These are phyloP conservation scores for Tortrix viridana DNA, from an alignment of 2,888 invertebrate genomes.

Conservation along the genomic window DNA sequence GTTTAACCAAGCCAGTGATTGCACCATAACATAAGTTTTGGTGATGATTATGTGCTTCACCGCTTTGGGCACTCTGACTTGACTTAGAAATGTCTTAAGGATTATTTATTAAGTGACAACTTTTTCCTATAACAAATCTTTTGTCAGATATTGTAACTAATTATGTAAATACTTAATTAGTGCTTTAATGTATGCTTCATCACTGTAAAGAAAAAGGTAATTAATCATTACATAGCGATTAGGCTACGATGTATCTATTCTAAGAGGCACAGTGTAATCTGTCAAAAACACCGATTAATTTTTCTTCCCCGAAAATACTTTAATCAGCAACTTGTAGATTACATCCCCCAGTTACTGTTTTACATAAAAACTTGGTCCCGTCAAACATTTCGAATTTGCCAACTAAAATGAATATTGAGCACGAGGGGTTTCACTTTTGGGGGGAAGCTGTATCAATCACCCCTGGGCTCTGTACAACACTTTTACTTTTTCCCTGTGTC, in stretches of 20 bases:
- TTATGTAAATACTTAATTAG: too few relatives aligned
- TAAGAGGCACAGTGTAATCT: neutral
- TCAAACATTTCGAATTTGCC: slow-evolving; percentile 14
- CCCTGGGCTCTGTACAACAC: slow-evolving; percentile 42
- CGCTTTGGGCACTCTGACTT: neutral
- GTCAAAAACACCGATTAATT: neutral
- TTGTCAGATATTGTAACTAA: too few relatives aligned
- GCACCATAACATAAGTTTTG: neutral
- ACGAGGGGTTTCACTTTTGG: slow-evolving; percentile 46
- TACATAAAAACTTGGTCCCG: slow-evolving; percentile 5
- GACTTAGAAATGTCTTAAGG: neutral
- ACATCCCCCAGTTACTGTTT: neutral
- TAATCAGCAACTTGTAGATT: slow-evolving; percentile 3
- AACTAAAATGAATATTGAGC: slow-evolving; percentile 53
- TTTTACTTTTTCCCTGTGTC: slow-evolving; percentile 45
- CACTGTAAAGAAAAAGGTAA: too few relatives aligned
- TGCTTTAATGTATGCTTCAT: too few relatives aligned
- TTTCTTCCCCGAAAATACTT: neutral
- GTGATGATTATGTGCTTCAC: neutral
- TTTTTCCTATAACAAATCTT: too few relatives aligned
- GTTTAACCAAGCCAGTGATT: neutral
- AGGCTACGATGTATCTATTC: neutral
- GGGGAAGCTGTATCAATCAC: slow-evolving; percentile 58
- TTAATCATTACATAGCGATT: too few relatives aligned
- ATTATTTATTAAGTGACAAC: neutral